These are phyloP conservation scores for Euborellia annulipes DNA, from an alignment of 1,140 invertebrate genomes.

Conservation along the genomic window DNA sequence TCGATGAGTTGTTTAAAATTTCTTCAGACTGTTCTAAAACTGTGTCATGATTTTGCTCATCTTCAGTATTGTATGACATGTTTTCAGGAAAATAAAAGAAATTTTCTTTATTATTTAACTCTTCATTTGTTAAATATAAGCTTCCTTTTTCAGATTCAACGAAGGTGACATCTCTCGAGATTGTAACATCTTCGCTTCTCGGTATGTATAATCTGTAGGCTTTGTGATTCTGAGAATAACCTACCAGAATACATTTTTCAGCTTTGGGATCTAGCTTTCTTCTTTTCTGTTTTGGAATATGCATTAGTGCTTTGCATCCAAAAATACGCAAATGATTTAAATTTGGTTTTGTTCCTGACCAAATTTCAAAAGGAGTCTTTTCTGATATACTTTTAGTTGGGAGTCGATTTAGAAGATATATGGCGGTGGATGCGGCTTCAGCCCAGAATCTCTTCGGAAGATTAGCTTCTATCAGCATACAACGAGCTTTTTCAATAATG, in stretches of 20 bases:
- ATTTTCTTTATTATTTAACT: neutral
- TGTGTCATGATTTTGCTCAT: too few relatives aligned
- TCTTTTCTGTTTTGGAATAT: slow-evolving; percentile 17
- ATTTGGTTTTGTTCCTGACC: slow-evolving; percentile 15
- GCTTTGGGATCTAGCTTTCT: slow-evolving; percentile 17
- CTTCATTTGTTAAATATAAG: neutral
- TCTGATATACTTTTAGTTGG: slow-evolving; percentile 15
- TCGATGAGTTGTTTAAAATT: neutral
- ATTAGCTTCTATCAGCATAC: slow-evolving; percentile 16
- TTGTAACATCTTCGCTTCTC: neutral
- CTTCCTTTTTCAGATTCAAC: neutral
- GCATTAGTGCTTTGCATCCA: slow-evolving; percentile 16
- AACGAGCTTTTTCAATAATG: slow-evolving; percentile 16
- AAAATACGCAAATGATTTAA: slow-evolving; percentile 18
- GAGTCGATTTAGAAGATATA: slow-evolving; percentile 22
- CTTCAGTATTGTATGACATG: neutral
- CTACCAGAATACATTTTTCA: slow-evolving; percentile 15
- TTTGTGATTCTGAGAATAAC: slow-evolving; percentile 12
- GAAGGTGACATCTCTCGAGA: slow-evolving; percentile 2
- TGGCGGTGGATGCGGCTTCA: slow-evolving; percentile 21
- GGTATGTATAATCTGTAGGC: slow-evolving; percentile 13
- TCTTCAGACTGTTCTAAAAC: neutral
- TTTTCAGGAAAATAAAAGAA: neutral
- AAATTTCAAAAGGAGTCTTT: slow-evolving; percentile 17
- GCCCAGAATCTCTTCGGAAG: slow-evolving; percentile 21